Conservation (phyloP, 2,113 vertebrate genomes). For the Leptosomus discolor region DNA sequence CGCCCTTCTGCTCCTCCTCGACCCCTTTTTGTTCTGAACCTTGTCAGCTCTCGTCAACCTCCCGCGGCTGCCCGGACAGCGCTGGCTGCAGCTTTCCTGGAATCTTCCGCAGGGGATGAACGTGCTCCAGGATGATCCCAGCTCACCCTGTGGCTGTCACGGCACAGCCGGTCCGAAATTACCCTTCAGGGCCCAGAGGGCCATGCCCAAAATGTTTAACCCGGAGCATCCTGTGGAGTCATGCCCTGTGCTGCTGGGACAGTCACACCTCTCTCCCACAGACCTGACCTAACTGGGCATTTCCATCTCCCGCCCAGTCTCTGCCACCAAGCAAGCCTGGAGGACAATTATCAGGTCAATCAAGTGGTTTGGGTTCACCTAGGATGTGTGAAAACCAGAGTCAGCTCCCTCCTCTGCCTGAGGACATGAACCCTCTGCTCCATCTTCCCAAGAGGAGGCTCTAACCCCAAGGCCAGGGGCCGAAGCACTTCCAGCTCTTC, state of each 20-base stretch:
- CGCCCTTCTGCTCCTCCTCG: neutral
- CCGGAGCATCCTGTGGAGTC: neutral
- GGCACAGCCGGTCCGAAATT: neutral
- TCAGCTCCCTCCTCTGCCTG: neutral
- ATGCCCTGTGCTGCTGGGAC: neutral
- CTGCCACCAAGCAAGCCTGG: neutral
- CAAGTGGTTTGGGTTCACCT: neutral
- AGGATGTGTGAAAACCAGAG: neutral
- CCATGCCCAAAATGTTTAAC: neutral
- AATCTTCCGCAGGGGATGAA: neutral
- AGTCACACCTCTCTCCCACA: neutral
- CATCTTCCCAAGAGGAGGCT: neutral
- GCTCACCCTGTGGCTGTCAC: neutral
- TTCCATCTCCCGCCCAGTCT: neutral
- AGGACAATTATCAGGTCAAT: neutral
- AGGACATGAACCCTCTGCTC: neutral
- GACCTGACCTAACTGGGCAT: neutral
- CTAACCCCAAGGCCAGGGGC: neutral
- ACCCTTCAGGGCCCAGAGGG: neutral
- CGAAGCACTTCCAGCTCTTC: neutral
- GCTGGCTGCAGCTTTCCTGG: neutral
- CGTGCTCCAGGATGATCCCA: neutral
- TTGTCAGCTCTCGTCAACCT: neutral
- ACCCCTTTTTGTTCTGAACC: neutral
- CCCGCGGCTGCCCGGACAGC: fast-evolving